phyloP scores from a whole-genome alignment of 2,113 vertebrate genomes.

The Melierax canorus region DNA sequence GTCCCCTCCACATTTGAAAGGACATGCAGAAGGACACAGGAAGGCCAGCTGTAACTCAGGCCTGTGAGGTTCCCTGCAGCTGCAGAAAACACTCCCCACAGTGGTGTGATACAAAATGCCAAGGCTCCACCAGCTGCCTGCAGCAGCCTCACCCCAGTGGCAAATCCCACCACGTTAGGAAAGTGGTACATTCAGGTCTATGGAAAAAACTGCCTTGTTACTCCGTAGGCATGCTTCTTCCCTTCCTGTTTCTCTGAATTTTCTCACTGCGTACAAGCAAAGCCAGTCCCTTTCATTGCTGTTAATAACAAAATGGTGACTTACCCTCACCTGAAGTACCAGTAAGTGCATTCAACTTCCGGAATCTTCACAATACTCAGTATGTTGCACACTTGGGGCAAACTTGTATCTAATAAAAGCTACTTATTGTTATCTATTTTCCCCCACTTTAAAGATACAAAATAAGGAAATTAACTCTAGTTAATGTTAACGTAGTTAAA shows the following conservation, averaged over 20 bases:
- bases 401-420: background rate
- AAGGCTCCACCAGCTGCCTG: background rate
- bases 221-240: background rate
- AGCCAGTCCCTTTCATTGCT: background rate
- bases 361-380: rapidly evolving
- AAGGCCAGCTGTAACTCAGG: background rate
- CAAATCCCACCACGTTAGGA: rapidly evolving
- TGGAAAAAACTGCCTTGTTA: background rate
- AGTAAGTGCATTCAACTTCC: background rate
- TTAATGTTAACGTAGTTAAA: background rate
- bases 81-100: background rate
- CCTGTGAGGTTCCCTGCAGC: background rate
- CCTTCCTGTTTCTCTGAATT: background rate
- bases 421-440: background rate
- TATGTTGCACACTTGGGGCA: background rate
- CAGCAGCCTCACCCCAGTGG: background rate
- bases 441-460: background rate
- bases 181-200: rapidly evolving
- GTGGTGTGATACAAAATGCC: background rate
- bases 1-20: background rate
- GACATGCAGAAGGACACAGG: background rate
- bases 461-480: background rate
- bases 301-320: background rate
- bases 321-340: background rate
- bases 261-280: background rate